phyloP scores from a whole-genome alignment of 2,888 invertebrate species.

The Himalopsyche kuldschensis region DNA sequence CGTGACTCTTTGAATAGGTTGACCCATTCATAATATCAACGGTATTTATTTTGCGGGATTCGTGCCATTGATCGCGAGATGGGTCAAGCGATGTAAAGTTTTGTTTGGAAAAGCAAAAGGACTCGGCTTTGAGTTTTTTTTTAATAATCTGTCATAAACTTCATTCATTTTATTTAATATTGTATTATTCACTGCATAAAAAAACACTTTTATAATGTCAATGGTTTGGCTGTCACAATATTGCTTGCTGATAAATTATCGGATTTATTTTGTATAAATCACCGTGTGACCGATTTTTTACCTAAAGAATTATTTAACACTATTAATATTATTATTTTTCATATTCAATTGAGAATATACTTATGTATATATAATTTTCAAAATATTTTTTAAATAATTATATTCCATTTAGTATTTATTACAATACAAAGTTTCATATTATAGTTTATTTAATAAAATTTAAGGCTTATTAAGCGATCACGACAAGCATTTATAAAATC shows the following conservation, averaged over 20 bases:
- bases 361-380: no score
- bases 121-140: background rate
- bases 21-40: background rate
- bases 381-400: no score
- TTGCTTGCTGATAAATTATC: background rate
- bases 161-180: background rate
- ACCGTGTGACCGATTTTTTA: background rate
- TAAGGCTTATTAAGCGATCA: no score
- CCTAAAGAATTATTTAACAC: no score
- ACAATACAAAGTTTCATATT: no score
- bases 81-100: background rate
- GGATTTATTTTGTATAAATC: background rate
- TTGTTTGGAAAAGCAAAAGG: background rate
- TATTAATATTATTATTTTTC: no score
- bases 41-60: background rate
- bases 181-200: background rate
- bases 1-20: background rate
- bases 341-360: no score
- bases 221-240: background rate
- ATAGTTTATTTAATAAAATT: no score
- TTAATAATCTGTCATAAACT: background rate
- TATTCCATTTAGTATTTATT: no score
- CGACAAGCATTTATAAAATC: no score
- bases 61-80: background rate
- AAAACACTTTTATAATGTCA: background rate